Conservation (phyloP, 2,888 invertebrate species). For the Leptinotarsa juncta region DNA sequence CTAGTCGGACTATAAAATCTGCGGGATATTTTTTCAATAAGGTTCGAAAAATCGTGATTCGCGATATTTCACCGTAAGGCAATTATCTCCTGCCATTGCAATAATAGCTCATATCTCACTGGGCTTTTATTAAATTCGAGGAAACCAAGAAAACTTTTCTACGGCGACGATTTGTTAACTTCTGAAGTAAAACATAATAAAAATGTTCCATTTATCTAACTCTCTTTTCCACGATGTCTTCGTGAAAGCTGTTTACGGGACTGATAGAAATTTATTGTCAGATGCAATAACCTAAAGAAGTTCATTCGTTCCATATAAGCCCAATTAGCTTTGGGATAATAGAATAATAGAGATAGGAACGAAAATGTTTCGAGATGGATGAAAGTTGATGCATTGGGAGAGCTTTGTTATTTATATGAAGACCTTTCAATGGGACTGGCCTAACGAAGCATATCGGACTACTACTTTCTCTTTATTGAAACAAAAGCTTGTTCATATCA, state of each 20-base stretch:
- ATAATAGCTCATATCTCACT: conserved; percentile 36
- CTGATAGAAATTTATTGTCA: conserved; percentile 37
- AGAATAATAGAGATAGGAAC: conserved; percentile 28
- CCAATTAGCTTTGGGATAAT: conserved; percentile 31
- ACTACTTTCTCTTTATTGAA: no score
- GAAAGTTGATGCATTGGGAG: background rate
- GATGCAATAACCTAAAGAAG: conserved; percentile 34
- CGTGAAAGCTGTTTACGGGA: conserved; percentile 42
- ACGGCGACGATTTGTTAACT: conserved; percentile 43
- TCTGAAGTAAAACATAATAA: conserved; percentile 38
- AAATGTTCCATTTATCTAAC: conserved; percentile 44
- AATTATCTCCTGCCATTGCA: conserved; percentile 34
- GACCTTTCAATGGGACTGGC: background rate
- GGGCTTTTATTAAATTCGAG: conserved; percentile 37
- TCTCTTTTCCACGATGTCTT: conserved; percentile 38
- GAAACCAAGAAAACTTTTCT: conserved; percentile 38
- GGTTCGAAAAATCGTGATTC: background rate
- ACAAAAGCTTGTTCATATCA: no score
- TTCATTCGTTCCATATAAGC: conserved; percentile 35
- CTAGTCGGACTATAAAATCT: no score
- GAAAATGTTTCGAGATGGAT: background rate
- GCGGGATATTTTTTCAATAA: no score
- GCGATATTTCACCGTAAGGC: conserved; percentile 13
- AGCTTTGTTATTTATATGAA: background rate
- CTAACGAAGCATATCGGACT: background rate